Evolutionary conservation across 2,113 vertebrate species (phyloP).

Genomic region (Ciconia boyciana): DNA sequence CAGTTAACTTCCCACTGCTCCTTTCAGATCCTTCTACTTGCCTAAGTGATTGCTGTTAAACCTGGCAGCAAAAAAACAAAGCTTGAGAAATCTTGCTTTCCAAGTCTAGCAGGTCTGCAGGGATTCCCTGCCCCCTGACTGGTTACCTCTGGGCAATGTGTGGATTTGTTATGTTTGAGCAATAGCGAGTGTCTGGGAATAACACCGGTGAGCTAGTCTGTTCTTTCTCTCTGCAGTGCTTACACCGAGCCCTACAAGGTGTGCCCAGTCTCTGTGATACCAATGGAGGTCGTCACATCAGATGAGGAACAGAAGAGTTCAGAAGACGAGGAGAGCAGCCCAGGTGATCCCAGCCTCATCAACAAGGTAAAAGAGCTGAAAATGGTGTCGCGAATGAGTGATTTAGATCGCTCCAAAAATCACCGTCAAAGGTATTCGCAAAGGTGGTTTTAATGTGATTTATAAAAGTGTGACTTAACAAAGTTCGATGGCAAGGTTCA

Average conservation of each 20-base stretch:
- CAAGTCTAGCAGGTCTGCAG: background rate
- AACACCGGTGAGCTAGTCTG: background rate
- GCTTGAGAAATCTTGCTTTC: background rate
- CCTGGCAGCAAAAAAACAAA: background rate
- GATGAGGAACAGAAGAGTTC: conserved; percentile 93
- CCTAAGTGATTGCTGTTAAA: background rate
- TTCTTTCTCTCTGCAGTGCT: conserved; percentile 75
- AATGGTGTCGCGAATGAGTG: background rate
- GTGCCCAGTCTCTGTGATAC: conserved; percentile 71
- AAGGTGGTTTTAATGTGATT: too few species aligned
- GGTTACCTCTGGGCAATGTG: background rate
- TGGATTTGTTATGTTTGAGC: background rate
- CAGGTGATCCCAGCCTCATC: conserved; percentile 73
- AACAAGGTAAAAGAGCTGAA: conserved; percentile 77
- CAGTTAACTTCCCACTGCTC: background rate
- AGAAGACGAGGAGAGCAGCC: conserved; percentile 85
- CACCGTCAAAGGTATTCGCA: too few species aligned
- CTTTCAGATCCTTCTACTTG: background rate
- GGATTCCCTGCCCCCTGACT: background rate
- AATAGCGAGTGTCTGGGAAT: background rate
- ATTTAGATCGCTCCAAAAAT: too few species aligned
- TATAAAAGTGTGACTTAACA: too few species aligned
- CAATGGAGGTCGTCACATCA: conserved; percentile 59
- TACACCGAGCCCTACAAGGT: conserved; percentile 95
- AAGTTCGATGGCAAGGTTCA: too few species aligned